These are phyloP conservation scores for Anableps anableps DNA, from an alignment of 2,797 vertebrate species.

Conservation along the genomic window DNA sequence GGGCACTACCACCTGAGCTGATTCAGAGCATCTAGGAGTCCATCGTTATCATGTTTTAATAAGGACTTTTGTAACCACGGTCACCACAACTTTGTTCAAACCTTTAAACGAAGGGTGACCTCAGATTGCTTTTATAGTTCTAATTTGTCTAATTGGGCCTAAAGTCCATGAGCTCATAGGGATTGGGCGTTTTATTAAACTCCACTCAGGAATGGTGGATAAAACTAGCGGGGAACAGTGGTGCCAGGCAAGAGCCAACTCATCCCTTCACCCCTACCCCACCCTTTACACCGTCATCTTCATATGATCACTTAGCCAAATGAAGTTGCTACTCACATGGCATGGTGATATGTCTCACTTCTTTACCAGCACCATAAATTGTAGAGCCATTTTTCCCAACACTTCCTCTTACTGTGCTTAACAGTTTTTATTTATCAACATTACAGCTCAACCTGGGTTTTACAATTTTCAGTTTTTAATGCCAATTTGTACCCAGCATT, in stretches of 20 bases:
- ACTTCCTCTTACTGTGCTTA: slow-evolving; percentile 40
- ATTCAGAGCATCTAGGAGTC: slow-evolving; percentile 32
- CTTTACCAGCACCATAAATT: slow-evolving; percentile 73
- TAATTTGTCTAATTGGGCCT: slow-evolving; percentile 74
- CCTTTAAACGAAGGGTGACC: slow-evolving; percentile 44
- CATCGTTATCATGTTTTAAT: slow-evolving; percentile 71
- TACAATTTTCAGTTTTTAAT: slow-evolving; percentile 43
- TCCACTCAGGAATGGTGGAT: slow-evolving; percentile 44
- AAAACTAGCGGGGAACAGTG: slow-evolving; percentile 36
- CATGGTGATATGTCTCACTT: slow-evolving; percentile 71
- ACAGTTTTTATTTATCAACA: slow-evolving; percentile 74
- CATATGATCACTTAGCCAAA: slow-evolving; percentile 76
- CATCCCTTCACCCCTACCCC: slow-evolving; percentile 1
- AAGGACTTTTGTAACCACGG: slow-evolving; percentile 59
- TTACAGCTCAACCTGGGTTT: slow-evolving; percentile 51
- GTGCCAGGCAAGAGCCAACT: slow-evolving; percentile 36
- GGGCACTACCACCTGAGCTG: slow-evolving; percentile 42
- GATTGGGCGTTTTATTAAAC: slow-evolving; percentile 54
- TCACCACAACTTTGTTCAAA: slow-evolving; percentile 65
- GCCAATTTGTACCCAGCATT: slow-evolving; percentile 13
- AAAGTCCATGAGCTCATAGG: slow-evolving; percentile 65
- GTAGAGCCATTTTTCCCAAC: slow-evolving; percentile 31
- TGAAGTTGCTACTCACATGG: slow-evolving; percentile 64
- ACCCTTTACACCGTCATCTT: slow-evolving; percentile 57
- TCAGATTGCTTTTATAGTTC: slow-evolving; percentile 65